These are phyloP conservation scores for Muntiacus muntjak DNA, from an alignment of 2,113 vertebrate species.

Conservation along the genomic window DNA sequence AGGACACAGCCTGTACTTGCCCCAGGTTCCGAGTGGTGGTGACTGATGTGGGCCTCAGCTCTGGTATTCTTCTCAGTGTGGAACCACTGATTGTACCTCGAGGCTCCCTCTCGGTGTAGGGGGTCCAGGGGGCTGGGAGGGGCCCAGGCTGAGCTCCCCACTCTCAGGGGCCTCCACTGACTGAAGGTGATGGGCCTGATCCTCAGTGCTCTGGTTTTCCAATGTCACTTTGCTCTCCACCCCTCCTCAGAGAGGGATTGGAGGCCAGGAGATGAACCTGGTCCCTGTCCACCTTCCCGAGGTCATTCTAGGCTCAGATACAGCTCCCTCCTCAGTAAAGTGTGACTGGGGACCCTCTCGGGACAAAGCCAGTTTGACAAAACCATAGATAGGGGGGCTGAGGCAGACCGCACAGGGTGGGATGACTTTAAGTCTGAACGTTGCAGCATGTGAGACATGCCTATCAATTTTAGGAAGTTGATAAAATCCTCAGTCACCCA, in stretches of 20 bases:
- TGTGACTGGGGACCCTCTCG: not conserved
- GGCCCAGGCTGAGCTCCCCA: accelerated
- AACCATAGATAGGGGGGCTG: not conserved
- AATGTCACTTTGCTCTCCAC: not conserved
- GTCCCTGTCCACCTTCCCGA: not conserved
- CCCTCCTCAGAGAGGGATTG: not conserved
- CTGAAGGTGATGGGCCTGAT: not conserved
- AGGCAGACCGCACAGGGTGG: accelerated
- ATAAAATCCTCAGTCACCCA: not conserved
- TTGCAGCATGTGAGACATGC: accelerated
- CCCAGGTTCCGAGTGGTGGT: not conserved
- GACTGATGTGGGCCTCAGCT: not conserved
- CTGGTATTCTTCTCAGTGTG: not conserved
- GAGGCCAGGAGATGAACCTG: not conserved
- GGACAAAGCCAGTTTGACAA: not conserved
- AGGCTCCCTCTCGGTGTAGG: not conserved
- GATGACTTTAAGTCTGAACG: too few species aligned
- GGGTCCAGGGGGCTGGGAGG: accelerated
- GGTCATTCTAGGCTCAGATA: not conserved
- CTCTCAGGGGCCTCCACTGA: too few species aligned
- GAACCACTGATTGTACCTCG: accelerated
- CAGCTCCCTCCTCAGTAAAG: not conserved
- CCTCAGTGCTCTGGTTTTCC: not conserved
- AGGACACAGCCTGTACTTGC: not conserved
- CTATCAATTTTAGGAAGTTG: not conserved